Evolutionary conservation across 2,113 vertebrate species (phyloP).

Genomic region (Equus przewalskii): DNA sequence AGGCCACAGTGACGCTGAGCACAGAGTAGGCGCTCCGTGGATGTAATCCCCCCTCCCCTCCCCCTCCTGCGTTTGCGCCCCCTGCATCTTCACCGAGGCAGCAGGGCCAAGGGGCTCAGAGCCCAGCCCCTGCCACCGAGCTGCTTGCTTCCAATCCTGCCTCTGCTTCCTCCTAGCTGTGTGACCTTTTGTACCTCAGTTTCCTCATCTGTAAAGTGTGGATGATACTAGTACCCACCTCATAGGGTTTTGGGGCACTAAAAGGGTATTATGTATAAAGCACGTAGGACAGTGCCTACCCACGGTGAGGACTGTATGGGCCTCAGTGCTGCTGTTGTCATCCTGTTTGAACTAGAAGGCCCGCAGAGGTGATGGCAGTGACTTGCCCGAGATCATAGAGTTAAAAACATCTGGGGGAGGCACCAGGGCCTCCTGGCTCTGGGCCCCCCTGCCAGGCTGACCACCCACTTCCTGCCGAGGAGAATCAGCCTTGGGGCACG

Average conservation of each 20-base stretch:
- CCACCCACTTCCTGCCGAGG: not conserved
- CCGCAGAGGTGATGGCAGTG: too few species aligned
- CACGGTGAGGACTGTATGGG: accelerated
- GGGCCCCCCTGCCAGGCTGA: not conserved
- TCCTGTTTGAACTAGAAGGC: not conserved
- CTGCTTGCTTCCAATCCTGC: not conserved
- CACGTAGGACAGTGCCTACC: too few species aligned
- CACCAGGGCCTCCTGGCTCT: not conserved
- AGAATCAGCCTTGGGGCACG: not conserved
- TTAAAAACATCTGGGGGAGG: not conserved
- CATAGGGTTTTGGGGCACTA: too few species aligned
- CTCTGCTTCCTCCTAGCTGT: not conserved
- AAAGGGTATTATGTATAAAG: accelerated
- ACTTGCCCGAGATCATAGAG: not conserved
- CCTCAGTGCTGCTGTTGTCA: accelerated
- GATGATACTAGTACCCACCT: accelerated
- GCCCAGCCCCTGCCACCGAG: not conserved
- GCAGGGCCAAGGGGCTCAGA: not conserved
- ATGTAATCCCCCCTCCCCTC: accelerated
- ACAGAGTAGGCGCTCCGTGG: accelerated
- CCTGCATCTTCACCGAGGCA: not conserved
- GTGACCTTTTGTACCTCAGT: not conserved
- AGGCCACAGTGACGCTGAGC: accelerated
- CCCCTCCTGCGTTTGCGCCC: too few species aligned
- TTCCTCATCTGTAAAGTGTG: not conserved